Conservation (phyloP, 64 coral and sea anemone genomes). For the Montipora efflorescens region DNA sequence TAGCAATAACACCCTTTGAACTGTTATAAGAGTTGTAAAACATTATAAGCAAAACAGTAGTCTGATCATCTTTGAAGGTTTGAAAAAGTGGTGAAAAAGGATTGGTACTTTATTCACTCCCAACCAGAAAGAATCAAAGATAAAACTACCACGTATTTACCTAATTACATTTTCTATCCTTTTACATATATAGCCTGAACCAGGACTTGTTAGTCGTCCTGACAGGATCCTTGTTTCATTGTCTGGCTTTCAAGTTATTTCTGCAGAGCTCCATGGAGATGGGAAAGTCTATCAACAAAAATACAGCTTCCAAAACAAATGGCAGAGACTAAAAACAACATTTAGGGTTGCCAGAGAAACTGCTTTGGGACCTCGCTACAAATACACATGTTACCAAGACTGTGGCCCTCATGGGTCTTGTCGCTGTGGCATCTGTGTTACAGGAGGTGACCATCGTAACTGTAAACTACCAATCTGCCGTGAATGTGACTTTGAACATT, state of each 20-base stretch:
- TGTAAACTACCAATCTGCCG: conserved; percentile 80
- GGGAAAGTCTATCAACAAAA: conserved; percentile 76
- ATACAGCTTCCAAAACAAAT: conserved; percentile 87
- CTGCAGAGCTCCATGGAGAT: conserved; percentile 54
- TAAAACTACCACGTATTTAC: background rate
- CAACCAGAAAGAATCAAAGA: no score
- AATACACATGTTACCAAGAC: conserved; percentile 90
- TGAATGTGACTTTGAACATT: conserved; percentile 89
- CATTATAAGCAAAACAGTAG: no score
- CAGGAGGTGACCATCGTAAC: conserved; percentile 67
- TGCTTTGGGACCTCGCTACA: conserved; percentile 18
- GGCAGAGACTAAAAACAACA: conserved; percentile 74
- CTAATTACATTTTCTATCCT: background rate
- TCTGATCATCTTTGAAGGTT: no score
- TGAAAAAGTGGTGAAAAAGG: no score
- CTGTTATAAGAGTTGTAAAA: no score
- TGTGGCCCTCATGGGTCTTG: conserved; percentile 98
- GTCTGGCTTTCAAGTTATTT: conserved; percentile 64
- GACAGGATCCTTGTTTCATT: conserved; percentile 89
- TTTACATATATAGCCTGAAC: conserved; percentile 68
- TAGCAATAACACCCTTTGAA: no score
- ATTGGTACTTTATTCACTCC: no score
- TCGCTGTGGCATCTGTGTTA: conserved; percentile 94
- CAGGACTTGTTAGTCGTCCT: conserved; percentile 88
- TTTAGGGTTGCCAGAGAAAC: conserved; percentile 56